These are phyloP conservation scores for Noctua janthina DNA, from an alignment of 2,888 invertebrate genomes.

Conservation along the genomic window DNA sequence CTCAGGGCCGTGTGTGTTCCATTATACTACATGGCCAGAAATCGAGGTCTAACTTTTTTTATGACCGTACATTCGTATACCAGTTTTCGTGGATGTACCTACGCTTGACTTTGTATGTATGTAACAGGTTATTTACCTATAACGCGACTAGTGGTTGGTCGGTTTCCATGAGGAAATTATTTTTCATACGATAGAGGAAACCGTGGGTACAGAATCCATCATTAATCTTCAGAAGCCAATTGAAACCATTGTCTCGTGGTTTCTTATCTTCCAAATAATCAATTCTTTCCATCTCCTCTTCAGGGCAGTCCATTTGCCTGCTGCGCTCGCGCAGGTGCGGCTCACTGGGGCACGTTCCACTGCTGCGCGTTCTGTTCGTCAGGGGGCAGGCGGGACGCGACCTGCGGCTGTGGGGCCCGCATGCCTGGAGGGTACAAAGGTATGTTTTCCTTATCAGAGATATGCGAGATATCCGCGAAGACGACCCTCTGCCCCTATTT, in stretches of 20 bases:
- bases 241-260: not conserved
- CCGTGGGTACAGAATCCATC: not conserved
- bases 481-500: not conserved
- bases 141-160: not conserved
- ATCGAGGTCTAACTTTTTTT: not conserved
- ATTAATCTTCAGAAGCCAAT: not conserved
- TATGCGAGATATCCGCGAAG: not conserved
- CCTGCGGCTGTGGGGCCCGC: slow-evolving; percentile 93
- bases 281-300: not conserved
- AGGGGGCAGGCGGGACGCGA: slow-evolving; percentile 92
- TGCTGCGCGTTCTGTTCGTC: slow-evolving; percentile 96
- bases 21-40: no score
- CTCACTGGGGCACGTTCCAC: slow-evolving; percentile 94
- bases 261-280: not conserved
- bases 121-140: not conserved
- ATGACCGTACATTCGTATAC: not conserved
- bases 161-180: not conserved
- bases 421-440: slow-evolving; percentile 93
- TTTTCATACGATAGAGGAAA: not conserved
- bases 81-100: not conserved
- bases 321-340: slow-evolving; percentile 91
- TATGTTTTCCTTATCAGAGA: slow-evolving; percentile 48
- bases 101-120: not conserved
- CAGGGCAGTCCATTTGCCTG: slow-evolving; percentile 93
- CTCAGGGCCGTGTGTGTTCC: not conserved